These are phyloP conservation scores for Lobophora halterata DNA, from an alignment of 2,888 invertebrate species.

Conservation along the genomic window DNA sequence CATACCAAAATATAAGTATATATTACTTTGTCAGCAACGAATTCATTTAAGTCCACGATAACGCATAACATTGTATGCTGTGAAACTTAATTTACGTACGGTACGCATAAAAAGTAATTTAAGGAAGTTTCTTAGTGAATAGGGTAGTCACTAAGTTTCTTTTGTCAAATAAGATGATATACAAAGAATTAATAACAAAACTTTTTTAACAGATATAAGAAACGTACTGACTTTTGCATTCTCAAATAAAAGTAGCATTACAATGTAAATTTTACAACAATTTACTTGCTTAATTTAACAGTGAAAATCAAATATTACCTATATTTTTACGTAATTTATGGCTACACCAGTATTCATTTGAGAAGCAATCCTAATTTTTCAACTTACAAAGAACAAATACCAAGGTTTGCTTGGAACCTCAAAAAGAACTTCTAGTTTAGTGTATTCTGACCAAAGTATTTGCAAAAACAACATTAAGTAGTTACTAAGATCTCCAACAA, in stretches of 20 bases:
- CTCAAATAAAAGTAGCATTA: slow-evolving; percentile 3
- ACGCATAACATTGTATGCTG: no score
- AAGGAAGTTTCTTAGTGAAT: no score
- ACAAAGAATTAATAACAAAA: not conserved
- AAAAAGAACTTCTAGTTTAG: slow-evolving; percentile 47
- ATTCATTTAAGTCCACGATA: no score
- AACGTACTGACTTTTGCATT: slow-evolving; percentile 10
- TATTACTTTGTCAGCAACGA: no score
- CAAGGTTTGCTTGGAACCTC: slow-evolving; percentile 43
- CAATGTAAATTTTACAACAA: no score
- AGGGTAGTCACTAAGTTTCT: slow-evolving; percentile 8
- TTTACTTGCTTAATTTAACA: no score
- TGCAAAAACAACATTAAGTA: no score
- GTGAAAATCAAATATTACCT: no score
- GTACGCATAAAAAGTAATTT: not conserved
- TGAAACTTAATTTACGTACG: no score
- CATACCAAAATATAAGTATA: no score
- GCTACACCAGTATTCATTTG: slow-evolving; percentile 11
- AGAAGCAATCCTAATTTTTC: slow-evolving; percentile 15
- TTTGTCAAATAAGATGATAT: not conserved
- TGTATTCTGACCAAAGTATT: no score
- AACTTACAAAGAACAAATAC: slow-evolving; percentile 29
- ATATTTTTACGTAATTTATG: not conserved
- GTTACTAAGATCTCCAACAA: no score
- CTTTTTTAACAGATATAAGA: slow-evolving; percentile 5